Evolutionary conservation across 2,797 vertebrate species (phyloP).

Genomic region (Cyclura pinguis): DNA sequence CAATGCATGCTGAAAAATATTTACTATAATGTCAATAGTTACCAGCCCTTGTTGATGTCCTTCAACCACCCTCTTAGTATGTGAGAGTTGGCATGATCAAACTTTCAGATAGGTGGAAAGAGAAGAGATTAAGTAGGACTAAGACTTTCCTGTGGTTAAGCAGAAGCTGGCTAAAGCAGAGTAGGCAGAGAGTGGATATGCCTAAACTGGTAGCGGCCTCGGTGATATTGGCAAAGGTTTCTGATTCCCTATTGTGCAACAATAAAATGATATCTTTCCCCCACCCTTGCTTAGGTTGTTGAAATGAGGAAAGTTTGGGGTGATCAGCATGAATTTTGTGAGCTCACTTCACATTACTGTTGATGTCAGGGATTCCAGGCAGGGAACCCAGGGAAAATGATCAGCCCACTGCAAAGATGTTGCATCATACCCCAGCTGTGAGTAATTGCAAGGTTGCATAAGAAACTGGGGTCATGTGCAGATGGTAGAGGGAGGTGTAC

Average conservation of each 20-base stretch:
- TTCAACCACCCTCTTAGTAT: not conserved
- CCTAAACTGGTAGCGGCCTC: not conserved
- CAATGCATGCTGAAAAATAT: constrained; percentile 38
- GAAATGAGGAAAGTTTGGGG: too few species aligned
- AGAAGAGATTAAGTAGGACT: too few species aligned
- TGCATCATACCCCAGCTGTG: too few species aligned
- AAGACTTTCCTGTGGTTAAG: not conserved
- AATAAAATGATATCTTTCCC: not conserved
- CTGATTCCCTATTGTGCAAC: not conserved
- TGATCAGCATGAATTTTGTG: too few species aligned
- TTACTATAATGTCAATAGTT: not conserved
- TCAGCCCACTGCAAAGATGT: too few species aligned
- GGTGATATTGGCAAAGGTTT: not conserved
- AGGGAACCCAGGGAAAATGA: too few species aligned
- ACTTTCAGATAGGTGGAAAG: not conserved
- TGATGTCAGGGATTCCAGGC: too few species aligned
- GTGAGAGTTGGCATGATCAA: not conserved
- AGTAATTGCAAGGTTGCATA: too few species aligned
- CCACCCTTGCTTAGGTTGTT: too few species aligned
- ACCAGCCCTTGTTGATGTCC: not conserved
- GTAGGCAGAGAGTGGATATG: not conserved
- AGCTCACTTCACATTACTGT: too few species aligned
- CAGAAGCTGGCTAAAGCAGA: not conserved
- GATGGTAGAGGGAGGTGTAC: too few species aligned
- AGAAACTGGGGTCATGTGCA: too few species aligned